Conservation (phyloP, 2,113 vertebrate genomes). For the Rhineura floridana region DNA sequence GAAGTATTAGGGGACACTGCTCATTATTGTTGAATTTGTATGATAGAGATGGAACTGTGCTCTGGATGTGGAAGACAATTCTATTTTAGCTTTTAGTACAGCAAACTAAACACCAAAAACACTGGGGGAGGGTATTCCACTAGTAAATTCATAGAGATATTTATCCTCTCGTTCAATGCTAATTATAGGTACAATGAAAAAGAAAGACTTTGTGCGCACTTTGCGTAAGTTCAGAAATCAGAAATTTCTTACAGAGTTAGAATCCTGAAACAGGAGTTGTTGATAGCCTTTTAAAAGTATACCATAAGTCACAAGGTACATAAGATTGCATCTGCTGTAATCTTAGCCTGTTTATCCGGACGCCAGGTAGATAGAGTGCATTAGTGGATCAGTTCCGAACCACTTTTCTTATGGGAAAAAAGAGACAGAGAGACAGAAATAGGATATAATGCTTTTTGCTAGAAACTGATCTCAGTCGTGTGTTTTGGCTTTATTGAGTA, state of each 20-base stretch:
- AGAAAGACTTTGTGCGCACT: not conserved
- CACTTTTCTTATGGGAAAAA: slow-evolving; percentile 5
- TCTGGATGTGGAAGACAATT: not conserved
- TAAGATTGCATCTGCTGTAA: slow-evolving; percentile 23
- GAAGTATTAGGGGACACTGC: not conserved
- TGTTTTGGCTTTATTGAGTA: slow-evolving; percentile 19
- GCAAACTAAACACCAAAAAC: not conserved
- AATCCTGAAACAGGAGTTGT: not conserved
- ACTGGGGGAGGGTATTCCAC: not conserved
- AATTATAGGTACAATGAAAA: not conserved
- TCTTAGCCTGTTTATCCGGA: slow-evolving; percentile 29
- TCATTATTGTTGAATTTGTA: not conserved
- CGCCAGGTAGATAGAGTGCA: slow-evolving; percentile 7
- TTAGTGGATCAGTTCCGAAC: slow-evolving; percentile 32
- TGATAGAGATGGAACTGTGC: not conserved
- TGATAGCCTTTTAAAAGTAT: slow-evolving; percentile 5
- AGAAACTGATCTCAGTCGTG: not conserved
- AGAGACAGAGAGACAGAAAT: not conserved
- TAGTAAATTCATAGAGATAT: slow-evolving; percentile 1
- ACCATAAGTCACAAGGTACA: not conserved
- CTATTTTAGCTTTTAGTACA: not conserved
- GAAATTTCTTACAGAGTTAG: not conserved
- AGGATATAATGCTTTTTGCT: not conserved
- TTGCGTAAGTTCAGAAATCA: slow-evolving; percentile 6
- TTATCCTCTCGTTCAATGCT: slow-evolving; percentile 19